These are phyloP conservation scores for Acinonyx jubatus DNA, from an alignment of 2,113 vertebrate genomes.

Conservation along the genomic window DNA sequence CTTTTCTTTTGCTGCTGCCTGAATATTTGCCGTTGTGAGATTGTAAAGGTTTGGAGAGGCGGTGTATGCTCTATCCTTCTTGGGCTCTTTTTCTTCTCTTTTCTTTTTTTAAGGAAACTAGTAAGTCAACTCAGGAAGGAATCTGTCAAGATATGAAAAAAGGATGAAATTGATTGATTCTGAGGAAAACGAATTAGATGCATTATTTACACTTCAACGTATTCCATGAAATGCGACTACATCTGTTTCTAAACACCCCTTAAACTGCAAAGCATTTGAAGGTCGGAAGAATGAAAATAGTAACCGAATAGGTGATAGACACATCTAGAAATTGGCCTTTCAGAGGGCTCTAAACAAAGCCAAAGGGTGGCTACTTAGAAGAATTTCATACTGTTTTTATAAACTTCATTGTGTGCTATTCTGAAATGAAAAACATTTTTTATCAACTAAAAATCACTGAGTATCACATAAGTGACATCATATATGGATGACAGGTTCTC, in stretches of 20 bases:
- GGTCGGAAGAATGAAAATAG: neutral
- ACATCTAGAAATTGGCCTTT: neutral
- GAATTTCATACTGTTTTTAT: neutral
- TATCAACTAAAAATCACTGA: neutral
- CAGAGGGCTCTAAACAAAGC: neutral
- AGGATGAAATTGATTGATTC: neutral
- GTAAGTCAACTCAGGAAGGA: neutral
- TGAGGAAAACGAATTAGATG: neutral
- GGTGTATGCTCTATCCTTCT: neutral
- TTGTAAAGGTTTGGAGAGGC: neutral
- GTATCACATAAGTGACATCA: neutral
- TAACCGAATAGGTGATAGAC: neutral
- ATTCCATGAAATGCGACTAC: neutral
- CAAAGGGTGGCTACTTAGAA: neutral
- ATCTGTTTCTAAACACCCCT: slow-evolving; percentile 32
- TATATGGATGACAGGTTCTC: neutral
- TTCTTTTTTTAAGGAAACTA: neutral
- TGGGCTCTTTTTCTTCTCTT: neutral
- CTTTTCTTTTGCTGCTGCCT: neutral
- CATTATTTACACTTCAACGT: neutral
- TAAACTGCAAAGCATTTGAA: neutral
- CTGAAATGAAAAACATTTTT: neutral
- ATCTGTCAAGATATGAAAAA: neutral
- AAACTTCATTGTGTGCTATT: neutral
- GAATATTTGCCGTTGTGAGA: neutral